Base-by-base conservation (phyloP, 2,113 vertebrate species). In the Plotosus lineatus region DNA sequence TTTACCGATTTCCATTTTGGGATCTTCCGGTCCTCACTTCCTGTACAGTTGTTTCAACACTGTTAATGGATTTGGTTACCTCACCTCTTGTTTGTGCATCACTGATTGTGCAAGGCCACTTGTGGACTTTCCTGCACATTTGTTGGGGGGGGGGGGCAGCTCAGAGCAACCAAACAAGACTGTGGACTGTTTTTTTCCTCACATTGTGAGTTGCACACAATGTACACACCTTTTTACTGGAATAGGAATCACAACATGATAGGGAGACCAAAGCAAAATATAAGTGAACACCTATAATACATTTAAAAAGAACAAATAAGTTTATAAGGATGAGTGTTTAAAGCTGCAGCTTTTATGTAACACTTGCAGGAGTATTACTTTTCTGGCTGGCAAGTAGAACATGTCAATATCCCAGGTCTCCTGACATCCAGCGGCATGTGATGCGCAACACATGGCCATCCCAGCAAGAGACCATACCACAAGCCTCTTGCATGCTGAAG, bases 1-100 rank as follows among this genome's bases (percentile, higher is more conserved):
- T 26, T 3, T 51, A 55, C 11, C 33, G 28, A 6, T 15, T 58
- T 44, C 38, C 74, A 36, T 60, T 78, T 19, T n/a, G 14, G 28
- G 46, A 73, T 19, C 38, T n/a, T 81, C 60, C 61, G 28, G 53
- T 3, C 8, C 36, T 19, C 21, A 48, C n/a, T 77, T 69, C 60
- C 61, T 68, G 11, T 48, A 19, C 80, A 58, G 77, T 82, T 82
- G 73, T 82, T 76, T 68, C 73, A 58, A 77, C 21, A 58, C n/a
- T 68, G 50, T 36, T 56, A 66, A 76, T 48, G 26, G 73, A 82
- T 23, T 33, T n/a, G 40, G 40, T 82, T 82, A 82, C 73, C 28
- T 76, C 73, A 82, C 73, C 8, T 48, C 50, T 68, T 77, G 42
- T 76, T 69, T 69, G 36, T 33, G 40, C 50, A 56, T 56, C 38